Base-by-base conservation (phyloP, 1,140 invertebrate species). In the Berghia stephanieae region DNA sequence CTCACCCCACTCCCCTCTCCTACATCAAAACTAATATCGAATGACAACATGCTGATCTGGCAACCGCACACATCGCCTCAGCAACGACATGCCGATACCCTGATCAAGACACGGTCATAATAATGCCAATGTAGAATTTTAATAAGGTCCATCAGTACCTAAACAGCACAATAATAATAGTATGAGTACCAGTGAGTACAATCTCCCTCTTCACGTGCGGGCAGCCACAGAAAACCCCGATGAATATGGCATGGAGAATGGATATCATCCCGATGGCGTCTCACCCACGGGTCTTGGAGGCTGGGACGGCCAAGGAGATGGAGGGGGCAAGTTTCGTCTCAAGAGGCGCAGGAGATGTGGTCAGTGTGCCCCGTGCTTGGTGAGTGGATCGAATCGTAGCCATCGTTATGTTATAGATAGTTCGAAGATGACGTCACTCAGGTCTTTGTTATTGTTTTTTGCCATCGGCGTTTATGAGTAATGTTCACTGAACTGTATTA, bases 281-380 rank as follows among this genome's bases (percentile, higher is more conserved):
- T 71, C 78, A 24, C 68, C 66, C 31, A 73, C 77, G 16, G 78
- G 74, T 4, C 44, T 79, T 42, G 60, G 57, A 42, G 57, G 46
- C 6, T 79, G 78, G 78, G 80, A 82, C 21, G 79, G 78, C 2
- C 79, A 81, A 43, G 42, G 80, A 27, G 83, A 82, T 44, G 81
- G 81, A 42, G 76, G 82, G 8, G 82, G 79, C 5, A 81, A 81
- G 49, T 78, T 83, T 44, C 80, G 84, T n/a, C 80, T 85, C 38
- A 87, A 88, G 71, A 78, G 86, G 4, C 71, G 86, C 6, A 76
- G 83, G 10, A 71, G 85, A 4, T 88, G 86, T 83, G 86, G 86
- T 1, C 83, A 86, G 74, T 88, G 86, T 80, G 86, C 85, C 2
- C 86, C 86, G 2, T 87, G 84, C 79, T 86, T 85, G 76, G 63